Evolutionary conservation across 2,113 vertebrate genomes (phyloP).

Genomic region (Spermophilus dauricus): DNA sequence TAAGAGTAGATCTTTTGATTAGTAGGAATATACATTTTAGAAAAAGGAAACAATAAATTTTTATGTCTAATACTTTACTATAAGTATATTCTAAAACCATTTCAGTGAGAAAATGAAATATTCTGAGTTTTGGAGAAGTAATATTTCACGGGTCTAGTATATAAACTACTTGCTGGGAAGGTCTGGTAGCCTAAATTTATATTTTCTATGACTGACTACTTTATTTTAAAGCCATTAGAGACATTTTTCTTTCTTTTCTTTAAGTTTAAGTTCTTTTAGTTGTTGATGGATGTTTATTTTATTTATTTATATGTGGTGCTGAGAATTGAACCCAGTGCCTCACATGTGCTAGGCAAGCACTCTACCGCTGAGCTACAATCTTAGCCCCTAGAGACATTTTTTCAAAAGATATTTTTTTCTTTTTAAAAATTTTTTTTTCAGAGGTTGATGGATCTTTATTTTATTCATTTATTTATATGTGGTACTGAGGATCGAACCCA

Average conservation of each 20-base stretch:
- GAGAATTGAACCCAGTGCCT: too few species aligned
- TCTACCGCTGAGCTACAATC: too few species aligned
- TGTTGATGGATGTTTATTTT: too few species aligned
- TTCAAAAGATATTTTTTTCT: too few species aligned
- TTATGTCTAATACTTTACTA: background rate
- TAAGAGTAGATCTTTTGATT: background rate
- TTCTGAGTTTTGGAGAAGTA: background rate
- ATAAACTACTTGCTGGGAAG: background rate
- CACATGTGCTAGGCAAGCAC: too few species aligned
- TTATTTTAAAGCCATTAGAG: slow-evolving; percentile 13
- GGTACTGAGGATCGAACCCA: too few species aligned
- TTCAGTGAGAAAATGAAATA: background rate
- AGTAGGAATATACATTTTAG: background rate
- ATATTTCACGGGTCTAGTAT: background rate
- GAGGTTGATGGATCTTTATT: too few species aligned
- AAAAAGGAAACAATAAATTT: slow-evolving; percentile 1
- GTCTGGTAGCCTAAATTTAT: background rate
- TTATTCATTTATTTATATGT: too few species aligned
- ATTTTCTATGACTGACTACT: background rate
- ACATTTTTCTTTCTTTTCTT: too few species aligned
- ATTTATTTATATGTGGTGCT: too few species aligned
- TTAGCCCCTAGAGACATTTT: background rate
- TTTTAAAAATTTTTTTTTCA: too few species aligned
- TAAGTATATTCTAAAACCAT: background rate
- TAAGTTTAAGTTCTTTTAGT: too few species aligned